Evolutionary conservation across 2,888 invertebrate genomes (phyloP).

Genomic region (Lamellibrachia columna): DNA sequence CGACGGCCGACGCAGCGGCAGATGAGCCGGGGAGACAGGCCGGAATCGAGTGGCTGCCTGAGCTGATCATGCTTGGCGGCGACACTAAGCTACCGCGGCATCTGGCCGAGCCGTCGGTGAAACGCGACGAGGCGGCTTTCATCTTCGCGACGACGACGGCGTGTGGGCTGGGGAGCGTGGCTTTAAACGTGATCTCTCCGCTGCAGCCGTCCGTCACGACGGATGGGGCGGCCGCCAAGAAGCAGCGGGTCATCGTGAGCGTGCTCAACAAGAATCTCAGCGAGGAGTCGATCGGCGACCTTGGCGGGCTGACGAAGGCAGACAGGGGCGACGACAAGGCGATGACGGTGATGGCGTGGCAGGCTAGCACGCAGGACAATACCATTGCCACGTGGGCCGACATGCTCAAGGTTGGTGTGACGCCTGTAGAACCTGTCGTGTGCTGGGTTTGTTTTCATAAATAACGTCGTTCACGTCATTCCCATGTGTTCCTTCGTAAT

Average conservation of each 20-base stretch:
- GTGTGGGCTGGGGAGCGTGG: neutral
- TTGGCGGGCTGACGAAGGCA: neutral
- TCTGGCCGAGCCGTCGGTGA: neutral
- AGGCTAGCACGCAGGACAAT: neutral
- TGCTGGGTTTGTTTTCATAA: no score
- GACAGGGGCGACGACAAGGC: neutral
- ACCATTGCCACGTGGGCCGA: conserved; percentile 3
- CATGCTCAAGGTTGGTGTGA: neutral
- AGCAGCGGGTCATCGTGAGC: conserved; percentile 8
- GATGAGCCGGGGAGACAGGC: neutral
- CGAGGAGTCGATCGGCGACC: conserved; percentile 10
- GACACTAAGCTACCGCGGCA: neutral
- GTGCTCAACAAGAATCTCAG: neutral
- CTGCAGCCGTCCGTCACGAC: neutral
- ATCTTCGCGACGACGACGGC: neutral
- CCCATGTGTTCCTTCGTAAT: no score
- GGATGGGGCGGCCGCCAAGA: neutral
- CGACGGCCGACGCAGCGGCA: neutral
- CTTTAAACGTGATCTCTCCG: neutral
- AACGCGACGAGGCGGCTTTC: neutral
- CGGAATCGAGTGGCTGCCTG: neutral
- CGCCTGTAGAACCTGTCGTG: neutral
- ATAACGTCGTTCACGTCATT: no score
- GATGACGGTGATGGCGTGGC: neutral
- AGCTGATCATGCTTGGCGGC: neutral